These are phyloP conservation scores for Saiga tatarica DNA, from an alignment of 2,113 vertebrate species.

Conservation along the genomic window DNA sequence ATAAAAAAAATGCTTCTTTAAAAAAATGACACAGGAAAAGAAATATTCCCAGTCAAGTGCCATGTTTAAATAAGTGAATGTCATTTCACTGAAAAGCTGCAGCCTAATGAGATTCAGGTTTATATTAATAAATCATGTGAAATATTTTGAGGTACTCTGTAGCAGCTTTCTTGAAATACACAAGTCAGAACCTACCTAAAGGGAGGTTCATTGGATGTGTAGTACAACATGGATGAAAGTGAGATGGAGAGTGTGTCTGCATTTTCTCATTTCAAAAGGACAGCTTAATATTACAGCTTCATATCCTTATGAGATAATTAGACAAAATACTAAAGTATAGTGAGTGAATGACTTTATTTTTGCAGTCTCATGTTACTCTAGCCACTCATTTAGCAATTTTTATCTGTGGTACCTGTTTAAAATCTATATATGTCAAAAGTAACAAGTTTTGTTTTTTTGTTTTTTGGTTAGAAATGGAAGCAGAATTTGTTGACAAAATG, in stretches of 20 bases:
- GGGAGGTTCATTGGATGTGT: slow-evolving; percentile 16
- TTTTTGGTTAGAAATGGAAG: slow-evolving; percentile 9
- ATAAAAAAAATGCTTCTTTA: slow-evolving; percentile 10
- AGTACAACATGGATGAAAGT: slow-evolving; percentile 34
- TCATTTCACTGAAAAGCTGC: slow-evolving; percentile 64
- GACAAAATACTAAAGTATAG: background rate
- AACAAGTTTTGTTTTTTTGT: background rate
- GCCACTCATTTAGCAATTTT: background rate
- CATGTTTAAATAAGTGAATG: slow-evolving; percentile 59
- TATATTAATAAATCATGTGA: slow-evolving; percentile 71
- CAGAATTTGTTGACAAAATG: slow-evolving; percentile 28
- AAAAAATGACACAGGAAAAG: slow-evolving; percentile 24
- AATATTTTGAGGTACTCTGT: slow-evolving; percentile 15
- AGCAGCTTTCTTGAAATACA: slow-evolving; percentile 45
- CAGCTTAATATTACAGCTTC: slow-evolving; percentile 8
- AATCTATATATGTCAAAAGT: slow-evolving; percentile 40
- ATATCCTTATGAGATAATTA: slow-evolving; percentile 42
- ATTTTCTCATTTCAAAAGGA: slow-evolving; percentile 37
- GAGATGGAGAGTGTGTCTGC: slow-evolving; percentile 38
- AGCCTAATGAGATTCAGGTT: slow-evolving; percentile 64
- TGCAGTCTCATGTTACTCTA: background rate
- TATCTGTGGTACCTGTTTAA: slow-evolving; percentile 42
- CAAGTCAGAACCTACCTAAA: slow-evolving; percentile 2
- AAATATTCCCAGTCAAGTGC: slow-evolving; percentile 56
- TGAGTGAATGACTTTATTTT: background rate